Evolutionary conservation across 2,113 vertebrate species (phyloP).

Genomic region (Oenanthe melanoleuca): DNA sequence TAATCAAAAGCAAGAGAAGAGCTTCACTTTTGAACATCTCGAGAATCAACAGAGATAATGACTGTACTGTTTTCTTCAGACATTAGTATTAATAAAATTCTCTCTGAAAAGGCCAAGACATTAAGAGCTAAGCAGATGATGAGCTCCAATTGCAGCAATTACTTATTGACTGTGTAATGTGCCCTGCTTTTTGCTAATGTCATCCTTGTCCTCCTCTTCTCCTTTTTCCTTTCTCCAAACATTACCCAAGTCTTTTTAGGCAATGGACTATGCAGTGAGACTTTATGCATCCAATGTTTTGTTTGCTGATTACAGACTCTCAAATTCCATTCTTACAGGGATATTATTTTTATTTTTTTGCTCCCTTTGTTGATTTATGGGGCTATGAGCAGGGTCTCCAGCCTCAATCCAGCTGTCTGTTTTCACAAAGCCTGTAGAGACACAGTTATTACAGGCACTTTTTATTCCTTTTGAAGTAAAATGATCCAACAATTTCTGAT

Average conservation of each 20-base stretch:
- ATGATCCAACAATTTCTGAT: background rate
- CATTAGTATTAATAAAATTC: conserved; percentile 46
- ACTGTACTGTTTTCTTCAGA: background rate
- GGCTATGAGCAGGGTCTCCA: background rate
- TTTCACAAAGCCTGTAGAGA: background rate
- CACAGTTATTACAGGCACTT: background rate
- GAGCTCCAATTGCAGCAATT: conserved; percentile 57
- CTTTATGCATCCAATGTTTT: background rate
- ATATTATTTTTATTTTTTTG: background rate
- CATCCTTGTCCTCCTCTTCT: conserved; percentile 11
- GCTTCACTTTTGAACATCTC: background rate
- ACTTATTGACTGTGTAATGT: conserved; percentile 6
- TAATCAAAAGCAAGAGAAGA: background rate
- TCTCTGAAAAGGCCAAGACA: conserved; percentile 40
- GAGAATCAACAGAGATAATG: background rate
- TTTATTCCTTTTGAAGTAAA: background rate
- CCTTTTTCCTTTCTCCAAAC: background rate
- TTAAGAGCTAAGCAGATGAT: conserved; percentile 45
- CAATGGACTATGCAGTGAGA: background rate
- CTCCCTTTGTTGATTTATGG: background rate
- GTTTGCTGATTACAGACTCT: background rate
- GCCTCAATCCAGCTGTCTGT: background rate
- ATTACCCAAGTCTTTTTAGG: background rate
- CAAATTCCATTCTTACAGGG: background rate
- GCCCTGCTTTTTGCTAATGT: background rate